A percentile compares a stretch with the other conserved stretches of the same genome.
Evolutionary conservation across 2,888 invertebrate genomes (phyloP).

Genomic region (Gandaritis pyraliata): DNA sequence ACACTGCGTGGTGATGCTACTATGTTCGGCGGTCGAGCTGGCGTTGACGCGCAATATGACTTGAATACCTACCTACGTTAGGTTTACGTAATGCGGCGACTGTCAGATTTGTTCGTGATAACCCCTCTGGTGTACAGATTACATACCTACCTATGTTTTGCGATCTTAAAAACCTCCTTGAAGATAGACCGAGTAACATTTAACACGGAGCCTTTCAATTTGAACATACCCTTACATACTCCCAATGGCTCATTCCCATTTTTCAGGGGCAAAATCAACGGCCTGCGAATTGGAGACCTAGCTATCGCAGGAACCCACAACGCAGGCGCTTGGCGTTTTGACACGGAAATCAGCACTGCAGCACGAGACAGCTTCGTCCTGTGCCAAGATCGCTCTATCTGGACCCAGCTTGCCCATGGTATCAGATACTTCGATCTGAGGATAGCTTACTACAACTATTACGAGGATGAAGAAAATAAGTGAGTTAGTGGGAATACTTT

Average conservation of each 20-base stretch:
- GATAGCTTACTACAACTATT: conserved; percentile 87
- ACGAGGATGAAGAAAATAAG: conserved; percentile 69
- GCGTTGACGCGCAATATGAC: too few relatives aligned
- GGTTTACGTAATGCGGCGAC: too few relatives aligned
- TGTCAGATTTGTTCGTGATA: too few relatives aligned
- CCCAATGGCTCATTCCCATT: background rate
- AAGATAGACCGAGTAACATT: too few relatives aligned
- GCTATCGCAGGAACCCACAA: conserved; percentile 82
- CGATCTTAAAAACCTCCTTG: too few relatives aligned
- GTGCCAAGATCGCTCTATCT: conserved; percentile 90
- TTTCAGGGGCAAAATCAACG: conserved; percentile 67
- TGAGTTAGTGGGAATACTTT: conserved; percentile 38
- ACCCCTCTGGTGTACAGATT: too few relatives aligned
- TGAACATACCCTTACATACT: too few relatives aligned
- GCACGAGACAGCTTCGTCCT: conserved; percentile 73
- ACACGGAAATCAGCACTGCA: conserved; percentile 74
- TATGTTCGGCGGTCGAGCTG: too few relatives aligned
- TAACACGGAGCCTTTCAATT: too few relatives aligned
- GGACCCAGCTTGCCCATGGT: conserved; percentile 93
- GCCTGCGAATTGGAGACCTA: conserved; percentile 75
- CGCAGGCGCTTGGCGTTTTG: conserved; percentile 81
- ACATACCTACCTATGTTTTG: too few relatives aligned
- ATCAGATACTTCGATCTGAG: conserved; percentile 92
- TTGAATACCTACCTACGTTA: too few relatives aligned
- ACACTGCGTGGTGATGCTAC: too few relatives aligned